Conservation (phyloP, 2,113 vertebrate species). For the Cyanistes caeruleus region DNA sequence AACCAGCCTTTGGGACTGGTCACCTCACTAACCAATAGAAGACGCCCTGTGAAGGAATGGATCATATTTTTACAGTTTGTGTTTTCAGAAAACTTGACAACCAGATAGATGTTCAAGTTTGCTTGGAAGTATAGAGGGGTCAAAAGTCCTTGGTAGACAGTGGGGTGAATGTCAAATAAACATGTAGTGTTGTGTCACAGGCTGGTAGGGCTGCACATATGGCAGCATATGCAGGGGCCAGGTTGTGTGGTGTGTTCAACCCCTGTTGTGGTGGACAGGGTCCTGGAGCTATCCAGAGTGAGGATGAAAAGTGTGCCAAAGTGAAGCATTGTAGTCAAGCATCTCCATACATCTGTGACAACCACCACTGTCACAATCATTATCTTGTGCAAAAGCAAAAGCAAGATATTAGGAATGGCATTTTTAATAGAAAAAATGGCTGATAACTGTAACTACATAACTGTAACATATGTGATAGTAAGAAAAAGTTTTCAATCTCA, state of each 20-base stretch:
- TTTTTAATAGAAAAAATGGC: neutral
- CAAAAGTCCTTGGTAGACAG: neutral
- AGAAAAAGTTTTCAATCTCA: neutral
- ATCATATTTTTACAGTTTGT: neutral
- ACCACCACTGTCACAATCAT: neutral
- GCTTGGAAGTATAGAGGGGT: neutral
- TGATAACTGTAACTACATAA: neutral
- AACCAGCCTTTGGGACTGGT: neutral
- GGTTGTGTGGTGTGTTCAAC: neutral
- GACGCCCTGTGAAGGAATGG: neutral
- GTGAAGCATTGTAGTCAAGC: neutral
- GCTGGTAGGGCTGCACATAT: neutral
- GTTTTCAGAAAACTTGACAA: neutral
- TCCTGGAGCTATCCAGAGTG: neutral
- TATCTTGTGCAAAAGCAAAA: neutral
- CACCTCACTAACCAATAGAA: neutral
- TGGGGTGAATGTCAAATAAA: neutral
- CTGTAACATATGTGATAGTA: neutral
- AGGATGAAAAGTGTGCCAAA: neutral
- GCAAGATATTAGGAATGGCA: neutral
- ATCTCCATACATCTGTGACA: neutral
- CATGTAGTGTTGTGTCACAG: neutral
- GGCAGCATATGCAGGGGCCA: neutral
- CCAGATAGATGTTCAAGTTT: neutral
- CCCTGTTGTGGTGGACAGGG: neutral